Evolutionary conservation across 1,140 invertebrate genomes (phyloP).

Genomic region (Stegodyphus mimosarum): DNA sequence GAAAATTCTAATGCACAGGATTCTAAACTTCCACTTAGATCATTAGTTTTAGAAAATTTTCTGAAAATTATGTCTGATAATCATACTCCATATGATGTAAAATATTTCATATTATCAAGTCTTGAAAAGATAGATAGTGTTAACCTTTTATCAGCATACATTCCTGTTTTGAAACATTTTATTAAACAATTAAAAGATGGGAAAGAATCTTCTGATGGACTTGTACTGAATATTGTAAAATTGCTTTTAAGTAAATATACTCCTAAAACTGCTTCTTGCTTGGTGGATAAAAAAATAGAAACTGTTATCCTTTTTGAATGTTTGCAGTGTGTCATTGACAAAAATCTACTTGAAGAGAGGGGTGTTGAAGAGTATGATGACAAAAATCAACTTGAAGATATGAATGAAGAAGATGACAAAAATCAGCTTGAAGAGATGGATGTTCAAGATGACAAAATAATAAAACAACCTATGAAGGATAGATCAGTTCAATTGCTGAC

Average conservation of each 20-base stretch:
- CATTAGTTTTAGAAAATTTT: background rate
- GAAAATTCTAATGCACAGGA: background rate
- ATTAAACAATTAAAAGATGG: background rate
- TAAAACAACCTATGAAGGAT: background rate
- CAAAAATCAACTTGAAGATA: too few relatives aligned
- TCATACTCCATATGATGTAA: background rate
- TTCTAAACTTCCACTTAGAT: background rate
- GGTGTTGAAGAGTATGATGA: too few relatives aligned
- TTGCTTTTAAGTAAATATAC: slow-evolving; percentile 27
- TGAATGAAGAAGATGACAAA: too few relatives aligned
- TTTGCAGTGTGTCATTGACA: background rate
- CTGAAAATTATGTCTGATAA: slow-evolving; percentile 20
- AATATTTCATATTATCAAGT: slow-evolving; percentile 3
- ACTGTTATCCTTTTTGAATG: slow-evolving; percentile 24
- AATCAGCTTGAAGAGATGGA: too few relatives aligned
- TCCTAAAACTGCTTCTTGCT: slow-evolving; percentile 1
- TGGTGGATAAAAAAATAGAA: slow-evolving; percentile 11
- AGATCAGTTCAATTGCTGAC: slow-evolving; percentile 3
- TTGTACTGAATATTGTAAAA: background rate
- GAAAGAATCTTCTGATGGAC: background rate
- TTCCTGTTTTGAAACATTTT: background rate
- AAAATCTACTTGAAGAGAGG: too few relatives aligned
- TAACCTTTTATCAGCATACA: slow-evolving; percentile 8
- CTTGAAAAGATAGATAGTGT: slow-evolving; percentile 12
- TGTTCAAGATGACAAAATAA: background rate